Evolutionary conservation across 2,113 vertebrate species (phyloP).

Genomic region (Nyctereutes procyonoides): DNA sequence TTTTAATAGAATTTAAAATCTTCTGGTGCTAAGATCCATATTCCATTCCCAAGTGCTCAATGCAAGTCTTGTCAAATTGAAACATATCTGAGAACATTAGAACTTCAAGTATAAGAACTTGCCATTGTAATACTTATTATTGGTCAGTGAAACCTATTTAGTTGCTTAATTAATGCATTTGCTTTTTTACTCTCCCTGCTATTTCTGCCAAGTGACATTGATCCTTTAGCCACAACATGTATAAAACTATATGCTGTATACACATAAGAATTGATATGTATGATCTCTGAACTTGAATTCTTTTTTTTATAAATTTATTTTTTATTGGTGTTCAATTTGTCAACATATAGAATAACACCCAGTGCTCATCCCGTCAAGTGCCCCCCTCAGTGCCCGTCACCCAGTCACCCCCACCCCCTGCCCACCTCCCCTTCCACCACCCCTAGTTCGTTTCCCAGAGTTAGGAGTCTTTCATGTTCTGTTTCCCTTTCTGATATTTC

Average conservation of each 20-base stretch:
- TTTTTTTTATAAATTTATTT: neutral
- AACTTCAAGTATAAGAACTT: neutral
- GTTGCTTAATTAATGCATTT: neutral
- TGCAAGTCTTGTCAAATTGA: neutral
- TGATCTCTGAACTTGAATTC: neutral
- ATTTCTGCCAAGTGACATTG: neutral
- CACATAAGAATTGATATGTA: neutral
- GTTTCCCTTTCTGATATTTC: no score
- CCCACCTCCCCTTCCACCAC: no score
- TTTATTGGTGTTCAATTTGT: no score
- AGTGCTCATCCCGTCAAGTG: no score
- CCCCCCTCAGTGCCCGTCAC: no score
- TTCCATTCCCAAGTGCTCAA: slow-evolving; percentile 51
- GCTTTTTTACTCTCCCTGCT: neutral
- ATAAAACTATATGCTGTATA: neutral
- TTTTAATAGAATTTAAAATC: slow-evolving; percentile 66
- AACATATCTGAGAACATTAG: neutral
- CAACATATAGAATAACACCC: no score
- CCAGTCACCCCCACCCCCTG: no score
- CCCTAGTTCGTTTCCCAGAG: no score
- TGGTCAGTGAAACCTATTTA: neutral
- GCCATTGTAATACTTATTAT: neutral
- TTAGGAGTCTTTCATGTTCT: no score
- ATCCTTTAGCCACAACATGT: neutral
- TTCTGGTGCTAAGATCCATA: slow-evolving; percentile 41